A percentile compares a stretch with the other conserved stretches of the same genome.
Conservation (phyloP, 2,888 invertebrate species). For the Drosophila koepferae region DNA sequence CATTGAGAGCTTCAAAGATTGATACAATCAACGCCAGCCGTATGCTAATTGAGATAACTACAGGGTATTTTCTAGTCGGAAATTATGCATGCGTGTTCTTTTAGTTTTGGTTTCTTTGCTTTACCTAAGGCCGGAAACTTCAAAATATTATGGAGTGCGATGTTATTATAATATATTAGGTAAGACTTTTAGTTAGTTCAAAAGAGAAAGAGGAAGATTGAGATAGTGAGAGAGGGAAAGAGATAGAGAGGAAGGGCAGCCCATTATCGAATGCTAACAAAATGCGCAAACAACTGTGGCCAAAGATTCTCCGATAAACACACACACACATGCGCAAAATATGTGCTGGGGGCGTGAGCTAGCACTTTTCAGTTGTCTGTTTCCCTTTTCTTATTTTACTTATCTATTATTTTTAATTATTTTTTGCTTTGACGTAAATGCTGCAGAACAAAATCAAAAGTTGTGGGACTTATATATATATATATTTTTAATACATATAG, state of each 20-base stretch:
- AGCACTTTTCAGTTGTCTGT: slow-evolving; percentile 4
- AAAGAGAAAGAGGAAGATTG: too few species aligned
- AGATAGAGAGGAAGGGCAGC: too few species aligned
- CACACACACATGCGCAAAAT: slow-evolving; percentile 1
- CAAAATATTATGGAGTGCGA: slow-evolving; percentile 10
- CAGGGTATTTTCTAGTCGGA: slow-evolving; percentile 5
- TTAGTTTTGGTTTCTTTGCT: slow-evolving; percentile 3
- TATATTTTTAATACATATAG: background rate
- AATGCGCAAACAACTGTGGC: slow-evolving; percentile 45
- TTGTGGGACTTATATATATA: slow-evolving; percentile 3
- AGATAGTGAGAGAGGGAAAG: too few species aligned
- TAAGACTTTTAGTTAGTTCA: background rate
- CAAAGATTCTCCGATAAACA: slow-evolving; percentile 24
- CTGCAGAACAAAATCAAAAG: slow-evolving; percentile 21
- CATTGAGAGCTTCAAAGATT: too few species aligned
- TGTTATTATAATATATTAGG: slow-evolving; percentile 3
- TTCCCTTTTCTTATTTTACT: slow-evolving; percentile 15
- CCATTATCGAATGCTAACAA: slow-evolving; percentile 35
- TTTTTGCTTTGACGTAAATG: slow-evolving; percentile 42
- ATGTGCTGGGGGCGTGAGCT: slow-evolving; percentile 46
- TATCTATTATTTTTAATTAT: slow-evolving; percentile 5
- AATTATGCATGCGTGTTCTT: background rate
- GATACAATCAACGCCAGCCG: too few species aligned
- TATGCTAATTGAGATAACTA: background rate
- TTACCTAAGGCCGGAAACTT: slow-evolving; percentile 7